Evolutionary conservation across 2,797 vertebrate genomes (phyloP).

Genomic region (Falco novaeseelandiae): DNA sequence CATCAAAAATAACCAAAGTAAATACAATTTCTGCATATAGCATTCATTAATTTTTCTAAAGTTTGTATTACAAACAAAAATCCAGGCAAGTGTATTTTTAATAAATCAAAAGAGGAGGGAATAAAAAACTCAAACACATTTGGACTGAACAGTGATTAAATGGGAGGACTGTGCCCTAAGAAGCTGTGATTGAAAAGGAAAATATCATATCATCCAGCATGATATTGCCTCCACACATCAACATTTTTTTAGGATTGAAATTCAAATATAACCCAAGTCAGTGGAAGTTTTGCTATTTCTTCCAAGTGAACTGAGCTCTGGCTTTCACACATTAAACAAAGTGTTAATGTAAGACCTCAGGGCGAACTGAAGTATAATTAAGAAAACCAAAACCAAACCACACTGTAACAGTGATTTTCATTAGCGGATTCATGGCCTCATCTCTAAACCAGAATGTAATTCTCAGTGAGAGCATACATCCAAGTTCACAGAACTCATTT

Average conservation of each 20-base stretch:
- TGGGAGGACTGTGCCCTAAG: background rate
- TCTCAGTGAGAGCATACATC: background rate
- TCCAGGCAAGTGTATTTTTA: background rate
- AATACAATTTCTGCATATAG: background rate
- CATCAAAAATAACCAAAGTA: constrained; percentile 33
- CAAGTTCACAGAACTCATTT: background rate
- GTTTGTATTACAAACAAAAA: background rate
- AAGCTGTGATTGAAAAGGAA: background rate
- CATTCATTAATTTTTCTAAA: background rate
- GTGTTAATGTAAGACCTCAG: background rate
- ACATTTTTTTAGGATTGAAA: background rate
- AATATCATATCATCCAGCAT: background rate
- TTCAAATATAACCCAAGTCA: background rate
- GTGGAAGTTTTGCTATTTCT: constrained; percentile 4
- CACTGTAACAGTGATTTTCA: background rate
- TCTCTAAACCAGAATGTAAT: background rate
- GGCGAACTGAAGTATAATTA: background rate
- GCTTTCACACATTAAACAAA: background rate
- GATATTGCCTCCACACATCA: background rate
- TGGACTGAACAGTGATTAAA: background rate
- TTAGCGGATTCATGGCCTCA: background rate
- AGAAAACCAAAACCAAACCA: constrained; percentile 17
- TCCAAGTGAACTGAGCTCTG: background rate
- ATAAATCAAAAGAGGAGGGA: background rate
- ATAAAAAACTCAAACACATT: background rate